Percentiles rank a stretch among this genome's conserved stretches.
phyloP scores from a whole-genome alignment of 2,888 invertebrate genomes.

The Synergus gifuensis region DNA sequence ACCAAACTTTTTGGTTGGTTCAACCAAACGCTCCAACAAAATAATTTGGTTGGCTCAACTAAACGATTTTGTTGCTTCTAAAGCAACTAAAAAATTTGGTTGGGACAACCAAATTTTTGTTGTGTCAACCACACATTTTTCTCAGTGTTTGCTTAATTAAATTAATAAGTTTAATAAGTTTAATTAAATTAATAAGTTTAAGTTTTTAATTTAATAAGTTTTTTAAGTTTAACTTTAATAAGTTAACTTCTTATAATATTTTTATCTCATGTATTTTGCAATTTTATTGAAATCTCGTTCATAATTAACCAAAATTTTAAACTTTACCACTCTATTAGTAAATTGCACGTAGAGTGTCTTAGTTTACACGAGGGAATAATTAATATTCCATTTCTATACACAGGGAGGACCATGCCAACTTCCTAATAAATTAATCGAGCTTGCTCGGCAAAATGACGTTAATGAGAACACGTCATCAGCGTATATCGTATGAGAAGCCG shows the following conservation, averaged over 20 bases:
- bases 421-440: constrained; percentile 56
- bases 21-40: no score
- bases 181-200: no score
- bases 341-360: constrained; percentile 3
- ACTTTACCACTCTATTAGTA: not conserved
- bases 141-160: not conserved
- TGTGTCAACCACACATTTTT: no score
- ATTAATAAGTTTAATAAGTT: not conserved
- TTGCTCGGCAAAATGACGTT: constrained; percentile 50
- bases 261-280: not conserved
- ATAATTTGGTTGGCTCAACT: no score
- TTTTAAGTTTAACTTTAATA: no score
- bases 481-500: not conserved
- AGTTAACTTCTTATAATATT: not conserved
- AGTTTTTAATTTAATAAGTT: no score
- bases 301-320: not conserved
- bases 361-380: constrained; percentile 47
- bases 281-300: not conserved
- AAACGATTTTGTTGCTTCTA: no score
- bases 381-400: constrained; percentile 57
- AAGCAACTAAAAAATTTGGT: no score
- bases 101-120: no score
- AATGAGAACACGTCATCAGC: constrained; percentile 46
- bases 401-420: constrained; percentile 18
- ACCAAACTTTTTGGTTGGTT: no score